Conservation (phyloP, 2,888 invertebrate genomes). For the Megamerina dolium region DNA sequence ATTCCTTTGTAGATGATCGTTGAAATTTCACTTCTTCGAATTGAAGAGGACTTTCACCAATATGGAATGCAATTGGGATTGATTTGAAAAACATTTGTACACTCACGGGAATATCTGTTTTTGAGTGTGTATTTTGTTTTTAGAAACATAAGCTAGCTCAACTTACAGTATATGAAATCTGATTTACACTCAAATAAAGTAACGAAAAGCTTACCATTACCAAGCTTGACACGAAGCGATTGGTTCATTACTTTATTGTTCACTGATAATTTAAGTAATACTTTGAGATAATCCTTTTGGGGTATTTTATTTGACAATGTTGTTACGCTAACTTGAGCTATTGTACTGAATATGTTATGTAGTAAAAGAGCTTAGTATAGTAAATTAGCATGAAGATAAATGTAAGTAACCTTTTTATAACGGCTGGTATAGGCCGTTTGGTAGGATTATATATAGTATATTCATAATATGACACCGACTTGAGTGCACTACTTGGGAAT, state of each 20-base stretch:
- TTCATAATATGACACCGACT: constrained; percentile 27
- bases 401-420: no score
- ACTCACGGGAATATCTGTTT: no score
- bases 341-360: no score
- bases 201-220: constrained; percentile 14
- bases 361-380: no score
- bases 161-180: not conserved
- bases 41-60: constrained; percentile 14
- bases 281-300: constrained; percentile 16
- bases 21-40: constrained; percentile 29
- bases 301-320: constrained; percentile 7
- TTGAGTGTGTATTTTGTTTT: no score
- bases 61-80: no score
- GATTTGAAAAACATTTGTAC: no score
- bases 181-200: not conserved
- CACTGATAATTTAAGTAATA: constrained; percentile 25
- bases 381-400: no score
- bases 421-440: no score
- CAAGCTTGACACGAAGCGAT: no score
- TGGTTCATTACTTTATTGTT: no score
- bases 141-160: no score
- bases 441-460: constrained; percentile 32
- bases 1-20: constrained; percentile 16
- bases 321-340: not conserved
- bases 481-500: constrained; percentile 25